Percentiles rank a stretch among this genome's conserved stretches.
phyloP scores from a whole-genome alignment of 2,113 vertebrate species.

The Engraulis encrasicolus region DNA sequence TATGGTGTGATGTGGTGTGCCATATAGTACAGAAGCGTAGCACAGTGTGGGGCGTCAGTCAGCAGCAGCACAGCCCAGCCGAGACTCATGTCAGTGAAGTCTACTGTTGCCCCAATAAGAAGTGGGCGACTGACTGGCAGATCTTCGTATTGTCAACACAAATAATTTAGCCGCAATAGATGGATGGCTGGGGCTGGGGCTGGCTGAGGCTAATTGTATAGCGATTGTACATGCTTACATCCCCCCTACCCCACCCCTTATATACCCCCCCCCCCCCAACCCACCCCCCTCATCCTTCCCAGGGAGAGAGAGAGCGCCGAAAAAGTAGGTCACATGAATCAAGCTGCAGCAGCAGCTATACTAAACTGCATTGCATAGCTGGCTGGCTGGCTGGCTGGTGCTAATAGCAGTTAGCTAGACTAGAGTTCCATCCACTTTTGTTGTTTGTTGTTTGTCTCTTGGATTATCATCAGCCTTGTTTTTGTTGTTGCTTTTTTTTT shows the following conservation, averaged over 20 bases:
- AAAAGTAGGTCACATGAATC: slow-evolving; percentile 79
- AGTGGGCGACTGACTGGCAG: not conserved
- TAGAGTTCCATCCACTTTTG: slow-evolving; percentile 16
- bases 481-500: too few relatives aligned
- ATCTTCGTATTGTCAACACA: slow-evolving; percentile 7
- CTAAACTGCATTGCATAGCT: slow-evolving; percentile 49
- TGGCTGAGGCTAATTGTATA: slow-evolving; percentile 33
- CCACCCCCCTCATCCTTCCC: slow-evolving; percentile 15
- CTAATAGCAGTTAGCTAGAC: slow-evolving; percentile 32
- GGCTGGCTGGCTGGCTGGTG: slow-evolving; percentile 43
- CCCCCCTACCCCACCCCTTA: too few relatives aligned
- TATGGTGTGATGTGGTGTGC: too few relatives aligned
- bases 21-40: too few relatives aligned
- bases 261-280: slow-evolving; percentile 45
- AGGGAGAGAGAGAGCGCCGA: slow-evolving; percentile 41
- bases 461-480: not conserved
- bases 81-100: not conserved
- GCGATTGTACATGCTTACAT: slow-evolving; percentile 50
- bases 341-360: slow-evolving; percentile 56
- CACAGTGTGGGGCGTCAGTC: too few relatives aligned
- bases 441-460: not conserved
- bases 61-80: not conserved
- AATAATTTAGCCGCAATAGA: not conserved
- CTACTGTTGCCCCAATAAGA: not conserved
- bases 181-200: too few relatives aligned